A percentile compares a stretch with the other conserved stretches of the same genome.
Evolutionary conservation across 2,797 vertebrate species (phyloP).

Genomic region (Chaetophractus vellerosus): DNA sequence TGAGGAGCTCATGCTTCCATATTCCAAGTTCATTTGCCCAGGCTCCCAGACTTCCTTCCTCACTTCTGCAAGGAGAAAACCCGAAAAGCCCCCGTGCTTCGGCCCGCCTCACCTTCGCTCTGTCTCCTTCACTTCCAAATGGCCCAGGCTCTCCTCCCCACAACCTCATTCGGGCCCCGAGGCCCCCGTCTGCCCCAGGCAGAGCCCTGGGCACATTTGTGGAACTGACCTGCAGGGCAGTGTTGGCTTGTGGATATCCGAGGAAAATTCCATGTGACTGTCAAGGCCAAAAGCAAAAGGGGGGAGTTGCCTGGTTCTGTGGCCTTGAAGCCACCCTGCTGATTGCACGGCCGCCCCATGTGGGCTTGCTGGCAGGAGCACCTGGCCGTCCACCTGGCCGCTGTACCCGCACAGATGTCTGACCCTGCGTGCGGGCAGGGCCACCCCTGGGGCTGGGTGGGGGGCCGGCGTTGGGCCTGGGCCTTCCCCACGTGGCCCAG

Average conservation of each 20-base stretch:
- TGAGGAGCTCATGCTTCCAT: accelerated
- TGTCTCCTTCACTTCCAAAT: not conserved
- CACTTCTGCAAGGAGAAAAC: not conserved
- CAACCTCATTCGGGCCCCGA: too few species aligned
- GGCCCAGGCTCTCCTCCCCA: not conserved
- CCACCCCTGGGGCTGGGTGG: not conserved
- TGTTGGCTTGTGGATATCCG: not conserved
- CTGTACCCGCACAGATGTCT: not conserved
- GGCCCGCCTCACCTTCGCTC: accelerated
- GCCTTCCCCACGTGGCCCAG: not conserved
- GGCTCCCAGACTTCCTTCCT: too few species aligned
- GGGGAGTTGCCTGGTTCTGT: not conserved
- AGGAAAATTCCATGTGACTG: not conserved
- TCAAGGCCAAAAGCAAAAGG: not conserved
- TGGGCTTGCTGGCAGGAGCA: not conserved
- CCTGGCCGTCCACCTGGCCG: not conserved
- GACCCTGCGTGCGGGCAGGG: not conserved
- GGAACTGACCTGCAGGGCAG: not conserved
- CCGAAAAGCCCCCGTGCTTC: not conserved
- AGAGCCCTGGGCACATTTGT: not conserved
- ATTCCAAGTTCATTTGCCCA: accelerated
- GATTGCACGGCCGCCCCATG: too few species aligned
- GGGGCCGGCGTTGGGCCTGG: not conserved
- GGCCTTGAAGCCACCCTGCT: not conserved
- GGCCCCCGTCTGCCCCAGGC: not conserved